These are phyloP conservation scores for Drosophila anomalata DNA, from an alignment of 2,888 invertebrate genomes.

Conservation along the genomic window DNA sequence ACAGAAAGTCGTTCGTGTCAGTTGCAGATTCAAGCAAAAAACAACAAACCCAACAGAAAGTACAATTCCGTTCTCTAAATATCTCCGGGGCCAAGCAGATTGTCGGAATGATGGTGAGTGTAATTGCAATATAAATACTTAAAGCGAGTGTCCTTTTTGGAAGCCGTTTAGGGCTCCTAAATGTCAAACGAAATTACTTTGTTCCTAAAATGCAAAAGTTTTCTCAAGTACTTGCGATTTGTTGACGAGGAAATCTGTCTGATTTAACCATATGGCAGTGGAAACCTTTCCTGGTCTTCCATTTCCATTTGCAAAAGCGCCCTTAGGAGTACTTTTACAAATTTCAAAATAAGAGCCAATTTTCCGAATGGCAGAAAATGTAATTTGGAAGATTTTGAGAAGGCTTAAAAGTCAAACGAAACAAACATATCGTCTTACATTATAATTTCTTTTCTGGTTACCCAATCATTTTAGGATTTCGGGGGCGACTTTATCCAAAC, in stretches of 20 bases:
- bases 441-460: conserved; percentile 21
- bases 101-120: conserved; percentile 32
- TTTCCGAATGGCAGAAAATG: neutral
- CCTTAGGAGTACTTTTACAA: conserved; percentile 36
- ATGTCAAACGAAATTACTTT: conserved; percentile 59
- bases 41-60: neutral
- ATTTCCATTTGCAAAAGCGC: neutral
- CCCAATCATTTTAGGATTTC: conserved; percentile 13
- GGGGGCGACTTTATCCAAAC: neutral
- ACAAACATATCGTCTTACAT: conserved; percentile 19
- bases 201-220: conserved; percentile 54
- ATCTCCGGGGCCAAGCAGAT: conserved; percentile 4
- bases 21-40: conserved; percentile 16
- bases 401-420: conserved; percentile 16
- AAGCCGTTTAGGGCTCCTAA: conserved; percentile 52
- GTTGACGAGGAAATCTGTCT: conserved; percentile 31
- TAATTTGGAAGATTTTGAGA: conserved; percentile 12
- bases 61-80: conserved; percentile 1
- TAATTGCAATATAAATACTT: conserved; percentile 63
- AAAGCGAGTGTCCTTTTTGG: conserved; percentile 31
- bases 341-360: conserved; percentile 18
- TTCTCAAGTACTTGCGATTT: conserved; percentile 18
- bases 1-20: conserved; percentile 11
- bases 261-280: conserved; percentile 54
- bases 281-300: conserved; percentile 3